phyloP scores from a whole-genome alignment of 2,113 vertebrate species.

The Corythornis cristatus region DNA sequence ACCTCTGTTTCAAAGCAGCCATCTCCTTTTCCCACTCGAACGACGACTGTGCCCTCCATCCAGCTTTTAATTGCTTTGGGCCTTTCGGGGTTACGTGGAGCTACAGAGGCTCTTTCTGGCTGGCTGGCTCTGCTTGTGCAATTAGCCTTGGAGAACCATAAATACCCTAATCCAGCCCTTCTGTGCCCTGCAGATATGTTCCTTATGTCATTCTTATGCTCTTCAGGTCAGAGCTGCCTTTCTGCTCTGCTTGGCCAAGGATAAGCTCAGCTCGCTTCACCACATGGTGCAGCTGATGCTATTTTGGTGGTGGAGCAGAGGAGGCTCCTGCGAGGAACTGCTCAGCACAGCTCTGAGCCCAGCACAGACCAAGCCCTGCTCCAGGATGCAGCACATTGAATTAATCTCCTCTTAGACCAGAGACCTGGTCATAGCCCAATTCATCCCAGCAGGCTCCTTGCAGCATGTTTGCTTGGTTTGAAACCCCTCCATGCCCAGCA shows the following conservation, averaged over 20 bases:
- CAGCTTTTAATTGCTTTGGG: neutral
- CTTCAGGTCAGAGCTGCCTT: neutral
- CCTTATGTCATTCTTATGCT: neutral
- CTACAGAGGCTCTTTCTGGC: slow-evolving; percentile 4
- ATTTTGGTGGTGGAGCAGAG: neutral
- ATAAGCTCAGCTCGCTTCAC: neutral
- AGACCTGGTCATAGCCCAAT: neutral
- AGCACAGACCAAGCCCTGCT: fast-evolving
- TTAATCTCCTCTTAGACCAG: neutral
- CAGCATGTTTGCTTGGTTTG: fast-evolving
- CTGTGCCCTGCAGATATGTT: neutral
- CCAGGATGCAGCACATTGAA: neutral
- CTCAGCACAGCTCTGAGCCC: neutral
- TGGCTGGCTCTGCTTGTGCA: slow-evolving; percentile 6
- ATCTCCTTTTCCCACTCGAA: neutral
- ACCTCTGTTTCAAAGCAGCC: fast-evolving
- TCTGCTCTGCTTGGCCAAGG: neutral
- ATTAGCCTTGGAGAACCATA: neutral
- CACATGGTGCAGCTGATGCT: fast-evolving
- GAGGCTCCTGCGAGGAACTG: neutral
- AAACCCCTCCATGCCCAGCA: neutral
- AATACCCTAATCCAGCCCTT: neutral
- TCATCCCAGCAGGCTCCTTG: fast-evolving
- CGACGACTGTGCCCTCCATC: neutral
- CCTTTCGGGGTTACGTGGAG: neutral